Evolutionary conservation across 2,888 invertebrate genomes (phyloP), one percentile per base, ranked within the genome.

Genomic region (Perithous albicinctus): DNA sequence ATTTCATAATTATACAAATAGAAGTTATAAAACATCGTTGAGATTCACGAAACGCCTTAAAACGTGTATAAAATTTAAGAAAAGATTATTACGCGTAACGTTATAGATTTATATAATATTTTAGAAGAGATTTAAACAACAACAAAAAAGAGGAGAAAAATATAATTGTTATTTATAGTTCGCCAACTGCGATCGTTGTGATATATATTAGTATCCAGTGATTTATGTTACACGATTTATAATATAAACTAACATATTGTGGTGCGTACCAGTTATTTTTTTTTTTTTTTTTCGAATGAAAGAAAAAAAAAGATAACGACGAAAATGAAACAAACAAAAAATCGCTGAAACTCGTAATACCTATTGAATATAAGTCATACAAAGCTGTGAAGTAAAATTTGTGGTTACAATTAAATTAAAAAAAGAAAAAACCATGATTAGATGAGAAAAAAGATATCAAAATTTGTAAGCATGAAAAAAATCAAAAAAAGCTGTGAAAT

Each of bases 11-110:
- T 20, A 12, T 7, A 66, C 38, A 43, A 48, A 73, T 29, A 46
- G 75, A 38, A 63, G 61, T 85, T 84, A 41, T 70, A 38, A 81
- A 67, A 59, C 77, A 82, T 82, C 80, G 77, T 84, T 85, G 76
- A 82, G 35, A 75, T 51, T 85, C 84, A 88, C 85, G 48, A 74
- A 69, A 82, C 83, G 88, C 88, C 88, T 88, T 88, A 78, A n/a
- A 72, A 79, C 48, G 18, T 51, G 73, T 66, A 38, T 69, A 41
- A 56, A 54, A 64, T 23, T 70, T 12, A 29, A 12, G 2, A 32
- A 15, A 59, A 35, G 32, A 59, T 15, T n/a, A 23, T 26, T 20
- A 83, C 54, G 59, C 69, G 23, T 61, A 41, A 66, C 56, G 78
- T n/a, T n/a, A 76, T 84, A 79, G 10, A 59, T 76, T 59, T 70